Evolutionary conservation across 2,113 vertebrate genomes (phyloP).

Genomic region (Pygathrix nemaeus): DNA sequence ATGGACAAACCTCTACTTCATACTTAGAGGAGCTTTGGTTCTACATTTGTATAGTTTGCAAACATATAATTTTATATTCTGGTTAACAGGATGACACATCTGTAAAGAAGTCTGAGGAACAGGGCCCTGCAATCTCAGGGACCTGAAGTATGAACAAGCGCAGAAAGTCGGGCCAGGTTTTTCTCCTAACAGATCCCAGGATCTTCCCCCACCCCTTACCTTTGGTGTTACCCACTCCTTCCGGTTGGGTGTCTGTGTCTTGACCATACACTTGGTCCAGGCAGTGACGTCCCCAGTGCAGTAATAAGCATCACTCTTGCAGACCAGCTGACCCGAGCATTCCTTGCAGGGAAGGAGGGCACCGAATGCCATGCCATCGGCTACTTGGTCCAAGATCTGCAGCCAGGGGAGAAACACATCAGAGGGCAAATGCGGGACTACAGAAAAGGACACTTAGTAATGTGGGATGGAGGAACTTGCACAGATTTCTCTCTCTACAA

Average conservation of each 20-base stretch:
- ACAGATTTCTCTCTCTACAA: too few species aligned
- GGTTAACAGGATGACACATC: background rate
- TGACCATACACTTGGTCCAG: constrained; percentile 98
- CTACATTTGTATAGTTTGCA: background rate
- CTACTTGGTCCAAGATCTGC: constrained; percentile 94
- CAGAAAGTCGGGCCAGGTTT: background rate
- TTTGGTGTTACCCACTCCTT: constrained; percentile 95
- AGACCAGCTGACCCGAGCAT: constrained; percentile 95
- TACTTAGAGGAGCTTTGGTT: background rate
- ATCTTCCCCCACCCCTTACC: constrained; percentile 78
- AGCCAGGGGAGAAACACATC: background rate
- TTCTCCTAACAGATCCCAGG: background rate
- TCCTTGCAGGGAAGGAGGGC: constrained; percentile 91
- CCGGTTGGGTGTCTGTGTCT: constrained; percentile 89
- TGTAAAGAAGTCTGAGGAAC: background rate
- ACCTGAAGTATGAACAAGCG: rapidly evolving
- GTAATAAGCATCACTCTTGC: constrained; percentile 94
- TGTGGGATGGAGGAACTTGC: background rate
- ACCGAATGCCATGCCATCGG: constrained; percentile 95
- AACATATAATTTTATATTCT: background rate
- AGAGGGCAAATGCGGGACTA: background rate
- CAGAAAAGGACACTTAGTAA: too few species aligned
- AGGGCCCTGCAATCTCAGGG: background rate
- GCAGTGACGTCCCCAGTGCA: constrained; percentile 95
- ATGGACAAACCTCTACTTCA: background rate